phyloP scores from a whole-genome alignment of 1,140 invertebrate species.

The Aphelenchoides avenae region DNA sequence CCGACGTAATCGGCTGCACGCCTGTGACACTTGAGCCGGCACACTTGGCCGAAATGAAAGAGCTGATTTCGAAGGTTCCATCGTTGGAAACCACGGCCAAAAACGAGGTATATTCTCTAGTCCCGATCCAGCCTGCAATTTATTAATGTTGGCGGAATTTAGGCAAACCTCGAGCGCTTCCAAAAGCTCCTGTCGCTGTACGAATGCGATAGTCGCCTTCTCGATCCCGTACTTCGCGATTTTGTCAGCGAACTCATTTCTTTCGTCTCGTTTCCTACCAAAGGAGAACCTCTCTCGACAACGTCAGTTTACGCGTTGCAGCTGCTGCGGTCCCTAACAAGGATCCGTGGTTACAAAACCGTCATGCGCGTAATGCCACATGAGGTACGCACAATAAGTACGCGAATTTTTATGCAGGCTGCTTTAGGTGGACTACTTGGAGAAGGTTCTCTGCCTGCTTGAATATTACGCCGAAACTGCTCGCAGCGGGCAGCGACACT shows the following conservation, averaged over 20 bases:
- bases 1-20: slow-evolving; percentile 28
- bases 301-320: slow-evolving; percentile 5
- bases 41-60: slow-evolving; percentile 9
- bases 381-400: slow-evolving; percentile 17
- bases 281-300: not conserved
- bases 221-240: slow-evolving; percentile 15
- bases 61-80: slow-evolving; percentile 6
- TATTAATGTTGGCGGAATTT: slow-evolving; percentile 18
- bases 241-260: slow-evolving; percentile 10
- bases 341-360: slow-evolving; percentile 23
- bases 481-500: not conserved
- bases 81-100: not conserved
- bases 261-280: slow-evolving; percentile 9
- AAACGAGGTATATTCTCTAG: not conserved
- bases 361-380: slow-evolving; percentile 28
- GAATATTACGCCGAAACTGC: slow-evolving; percentile 16
- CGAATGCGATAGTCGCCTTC: slow-evolving; percentile 23
- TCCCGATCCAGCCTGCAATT: not conserved
- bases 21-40: slow-evolving; percentile 25
- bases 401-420: not conserved
- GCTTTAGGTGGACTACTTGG: slow-evolving; percentile 21
- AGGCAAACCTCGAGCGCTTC: slow-evolving; percentile 26
- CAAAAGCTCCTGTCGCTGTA: slow-evolving; percentile 22
- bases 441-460: slow-evolving; percentile 10
- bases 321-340: slow-evolving; percentile 16